Evolutionary conservation across 2,113 vertebrate genomes (phyloP).

Genomic region (Lethenteron reissneri): DNA sequence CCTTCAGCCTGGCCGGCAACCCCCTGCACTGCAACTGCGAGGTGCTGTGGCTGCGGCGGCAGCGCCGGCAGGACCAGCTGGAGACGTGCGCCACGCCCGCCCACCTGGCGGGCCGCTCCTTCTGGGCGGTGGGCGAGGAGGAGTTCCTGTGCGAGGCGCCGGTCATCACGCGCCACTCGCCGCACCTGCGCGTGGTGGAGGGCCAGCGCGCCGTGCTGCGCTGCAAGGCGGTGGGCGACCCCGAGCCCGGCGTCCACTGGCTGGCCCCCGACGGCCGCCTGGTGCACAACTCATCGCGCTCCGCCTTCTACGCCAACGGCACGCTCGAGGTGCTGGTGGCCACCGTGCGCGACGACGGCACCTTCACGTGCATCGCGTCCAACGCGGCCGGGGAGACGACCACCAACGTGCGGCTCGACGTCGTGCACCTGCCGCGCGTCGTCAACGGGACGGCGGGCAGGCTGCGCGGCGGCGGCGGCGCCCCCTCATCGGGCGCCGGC

Average conservation of each 20-base stretch:
- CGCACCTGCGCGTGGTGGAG: conserved; percentile 59
- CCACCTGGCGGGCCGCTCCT: conserved; percentile 49
- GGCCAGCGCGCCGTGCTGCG: conserved; percentile 51
- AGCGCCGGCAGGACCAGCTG: conserved; percentile 50
- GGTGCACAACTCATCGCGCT: conserved; percentile 45
- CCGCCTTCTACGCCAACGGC: conserved; percentile 50
- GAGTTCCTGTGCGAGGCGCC: conserved; percentile 70
- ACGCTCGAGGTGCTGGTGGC: conserved; percentile 60
- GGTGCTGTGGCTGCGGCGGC: conserved; percentile 50
- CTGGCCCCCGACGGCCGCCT: conserved; percentile 64
- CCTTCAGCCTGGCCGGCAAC: conserved; percentile 62
- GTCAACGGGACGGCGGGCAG: conserved; percentile 28
- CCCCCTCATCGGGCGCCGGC: too few relatives aligned
- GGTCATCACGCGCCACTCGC: conserved; percentile 61
- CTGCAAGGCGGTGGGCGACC: conserved; percentile 57
- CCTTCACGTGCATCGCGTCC: conserved; percentile 65
- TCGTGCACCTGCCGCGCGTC: conserved; percentile 52
- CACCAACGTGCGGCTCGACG: conserved; percentile 46
- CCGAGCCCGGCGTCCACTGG: conserved; percentile 54
- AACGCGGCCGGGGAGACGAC: conserved; percentile 63
- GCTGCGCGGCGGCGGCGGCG: conserved; percentile 13
- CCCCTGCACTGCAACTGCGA: conserved; percentile 75
- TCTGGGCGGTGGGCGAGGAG: conserved; percentile 66
- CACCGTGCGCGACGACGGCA: conserved; percentile 39
- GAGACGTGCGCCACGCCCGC: conserved; percentile 57